A percentile compares a stretch with the other conserved stretches of the same genome.
These are phyloP conservation scores for Centruroides sculpturatus DNA, from an alignment of 1,140 invertebrate genomes.

Conservation along the genomic window DNA sequence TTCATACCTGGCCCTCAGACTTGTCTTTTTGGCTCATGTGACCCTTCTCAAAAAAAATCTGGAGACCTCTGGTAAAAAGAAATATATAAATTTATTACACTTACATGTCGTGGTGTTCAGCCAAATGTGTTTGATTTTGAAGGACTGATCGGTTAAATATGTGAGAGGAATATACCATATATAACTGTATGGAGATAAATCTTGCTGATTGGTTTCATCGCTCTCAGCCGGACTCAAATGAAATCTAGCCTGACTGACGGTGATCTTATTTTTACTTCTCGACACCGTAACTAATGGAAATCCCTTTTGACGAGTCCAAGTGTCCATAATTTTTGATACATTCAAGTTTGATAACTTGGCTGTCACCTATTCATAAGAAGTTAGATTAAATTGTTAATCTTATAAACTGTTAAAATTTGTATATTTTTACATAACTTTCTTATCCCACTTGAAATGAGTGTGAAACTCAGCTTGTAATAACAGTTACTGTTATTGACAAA, in stretches of 20 bases:
- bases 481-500: no score
- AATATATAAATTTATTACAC: background rate
- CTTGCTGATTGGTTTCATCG: conserved; percentile 20
- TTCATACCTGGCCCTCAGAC: no score
- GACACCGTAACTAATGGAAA: conserved; percentile 55
- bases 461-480: no score
- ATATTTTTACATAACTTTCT: no score
- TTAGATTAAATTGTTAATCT: no score
- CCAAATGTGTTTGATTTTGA: conserved; percentile 38
- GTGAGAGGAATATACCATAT: conserved; percentile 65
- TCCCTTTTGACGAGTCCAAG: conserved; percentile 86
- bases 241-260: conserved; percentile 41
- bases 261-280: conserved; percentile 42
- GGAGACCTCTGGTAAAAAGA: no score
- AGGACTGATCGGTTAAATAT: conserved; percentile 43
- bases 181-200: conserved; percentile 23
- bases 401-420: no score
- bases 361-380: conserved; percentile 12
- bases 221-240: conserved; percentile 19
- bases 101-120: conserved; percentile 58
- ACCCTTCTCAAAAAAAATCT: no score
- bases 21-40: no score
- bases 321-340: conserved; percentile 55
- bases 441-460: no score
- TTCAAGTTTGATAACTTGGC: conserved; percentile 8